A percentile compares a stretch with the other conserved stretches of the same genome.
Conservation (phyloP, 2,113 vertebrate species). For the Drymodes brunneopygia region DNA sequence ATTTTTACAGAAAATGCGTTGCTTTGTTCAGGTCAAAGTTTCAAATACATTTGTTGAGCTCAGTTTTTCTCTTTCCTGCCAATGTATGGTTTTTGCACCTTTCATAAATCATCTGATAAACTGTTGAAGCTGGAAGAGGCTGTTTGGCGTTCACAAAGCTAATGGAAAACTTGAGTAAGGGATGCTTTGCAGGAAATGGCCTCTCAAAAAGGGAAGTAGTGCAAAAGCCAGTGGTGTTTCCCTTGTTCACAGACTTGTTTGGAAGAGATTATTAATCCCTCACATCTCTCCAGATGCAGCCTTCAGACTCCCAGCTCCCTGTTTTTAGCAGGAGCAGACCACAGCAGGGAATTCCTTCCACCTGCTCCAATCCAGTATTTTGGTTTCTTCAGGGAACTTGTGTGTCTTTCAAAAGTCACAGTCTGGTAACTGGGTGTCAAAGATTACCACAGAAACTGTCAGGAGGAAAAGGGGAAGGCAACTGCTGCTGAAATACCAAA, state of each 20-base stretch:
- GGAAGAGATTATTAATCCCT: not conserved
- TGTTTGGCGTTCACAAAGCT: not conserved
- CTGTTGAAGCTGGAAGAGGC: not conserved
- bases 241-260: not conserved
- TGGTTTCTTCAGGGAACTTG: not conserved
- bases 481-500: not conserved
- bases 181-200: not conserved
- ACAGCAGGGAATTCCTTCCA: not conserved
- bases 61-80: not conserved
- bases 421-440: not conserved
- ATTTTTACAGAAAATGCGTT: not conserved
- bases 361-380: not conserved
- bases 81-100: not conserved
- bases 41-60: not conserved
- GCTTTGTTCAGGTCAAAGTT: not conserved
- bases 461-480: not conserved
- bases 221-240: not conserved
- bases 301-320: not conserved
- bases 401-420: not conserved
- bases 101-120: not conserved
- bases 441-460: not conserved
- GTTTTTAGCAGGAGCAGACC: not conserved
- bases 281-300: not conserved
- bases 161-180: not conserved
- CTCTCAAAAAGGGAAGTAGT: not conserved